Conservation (phyloP, 2,113 vertebrate species). For the Silurus asotus region DNA sequence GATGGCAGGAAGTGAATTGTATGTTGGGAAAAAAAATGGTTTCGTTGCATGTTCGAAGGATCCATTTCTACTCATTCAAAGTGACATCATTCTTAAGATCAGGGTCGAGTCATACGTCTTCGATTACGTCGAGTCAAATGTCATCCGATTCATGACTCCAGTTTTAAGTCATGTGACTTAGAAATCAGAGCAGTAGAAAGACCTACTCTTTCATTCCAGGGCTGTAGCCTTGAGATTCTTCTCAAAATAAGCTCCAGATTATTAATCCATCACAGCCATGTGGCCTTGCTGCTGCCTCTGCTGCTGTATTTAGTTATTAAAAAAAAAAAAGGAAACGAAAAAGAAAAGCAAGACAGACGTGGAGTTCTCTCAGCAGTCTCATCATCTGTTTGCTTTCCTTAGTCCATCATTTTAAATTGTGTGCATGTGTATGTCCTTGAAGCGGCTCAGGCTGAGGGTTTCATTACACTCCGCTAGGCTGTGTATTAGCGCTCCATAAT, state of each 20-base stretch:
- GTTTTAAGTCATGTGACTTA: background rate
- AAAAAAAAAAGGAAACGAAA: background rate
- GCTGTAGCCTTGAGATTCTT: background rate
- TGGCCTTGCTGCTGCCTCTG: background rate
- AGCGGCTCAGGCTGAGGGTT: background rate
- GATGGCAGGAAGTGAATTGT: background rate
- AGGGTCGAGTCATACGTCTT: background rate
- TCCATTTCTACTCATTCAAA: background rate
- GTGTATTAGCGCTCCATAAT: conserved; percentile 29
- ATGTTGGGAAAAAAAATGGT: background rate
- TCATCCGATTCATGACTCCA: background rate
- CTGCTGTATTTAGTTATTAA: background rate
- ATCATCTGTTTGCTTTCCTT: conserved; percentile 30
- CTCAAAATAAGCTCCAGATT: background rate
- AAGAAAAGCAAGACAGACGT: background rate
- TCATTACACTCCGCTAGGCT: conserved; percentile 21
- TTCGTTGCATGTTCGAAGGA: background rate
- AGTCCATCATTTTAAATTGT: background rate
- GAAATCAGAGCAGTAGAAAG: background rate
- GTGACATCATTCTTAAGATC: background rate
- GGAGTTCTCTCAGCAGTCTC: background rate
- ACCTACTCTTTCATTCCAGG: background rate
- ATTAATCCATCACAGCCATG: background rate
- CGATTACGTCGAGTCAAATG: background rate
- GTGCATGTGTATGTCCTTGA: conserved; percentile 17